phyloP scores from a whole-genome alignment of 2,888 invertebrate genomes.

The Camptogramma bilineatum region DNA sequence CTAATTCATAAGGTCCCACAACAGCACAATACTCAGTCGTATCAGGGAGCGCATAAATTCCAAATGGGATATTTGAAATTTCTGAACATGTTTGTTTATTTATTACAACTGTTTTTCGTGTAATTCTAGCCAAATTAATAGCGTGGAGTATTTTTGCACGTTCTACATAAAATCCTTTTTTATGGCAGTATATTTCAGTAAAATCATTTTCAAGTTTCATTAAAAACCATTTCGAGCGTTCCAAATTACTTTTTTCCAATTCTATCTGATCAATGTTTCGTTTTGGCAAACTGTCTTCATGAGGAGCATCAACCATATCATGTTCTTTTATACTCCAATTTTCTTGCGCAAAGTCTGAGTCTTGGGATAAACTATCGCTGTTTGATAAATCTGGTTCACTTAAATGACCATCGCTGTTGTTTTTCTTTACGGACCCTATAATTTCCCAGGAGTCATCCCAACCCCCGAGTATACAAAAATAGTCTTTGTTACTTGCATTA shows the following conservation, averaged over 20 bases:
- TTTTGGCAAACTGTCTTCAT: constrained; percentile 1
- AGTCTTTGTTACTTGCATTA: constrained; percentile 66
- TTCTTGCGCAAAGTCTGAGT: constrained; percentile 18
- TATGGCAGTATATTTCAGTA: constrained; percentile 78
- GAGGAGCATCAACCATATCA: background rate
- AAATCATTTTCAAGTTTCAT: constrained; percentile 84
- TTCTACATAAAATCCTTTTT: constrained; percentile 82
- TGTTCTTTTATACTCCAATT: constrained; percentile 15
- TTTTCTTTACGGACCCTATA: constrained; percentile 67
- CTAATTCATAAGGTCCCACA: constrained; percentile 75
- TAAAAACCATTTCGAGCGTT: constrained; percentile 83
- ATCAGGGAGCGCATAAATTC: constrained; percentile 76
- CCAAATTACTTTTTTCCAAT: constrained; percentile 39
- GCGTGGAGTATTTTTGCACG: constrained; percentile 79
- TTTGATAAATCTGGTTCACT: constrained; percentile 19
- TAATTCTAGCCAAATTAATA: constrained; percentile 74
- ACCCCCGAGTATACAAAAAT: constrained; percentile 76
- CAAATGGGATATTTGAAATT: constrained; percentile 62
- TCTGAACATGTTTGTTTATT: constrained; percentile 60
- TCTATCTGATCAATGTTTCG: constrained; percentile 2
- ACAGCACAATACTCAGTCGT: constrained; percentile 66
- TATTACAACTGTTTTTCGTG: constrained; percentile 79
- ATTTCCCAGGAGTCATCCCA: constrained; percentile 75
- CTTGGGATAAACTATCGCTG: constrained; percentile 13
- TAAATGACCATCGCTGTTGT: constrained; percentile 28